These are phyloP conservation scores for Rhyzopertha dominica DNA, from an alignment of 1,140 invertebrate species.

Conservation along the genomic window DNA sequence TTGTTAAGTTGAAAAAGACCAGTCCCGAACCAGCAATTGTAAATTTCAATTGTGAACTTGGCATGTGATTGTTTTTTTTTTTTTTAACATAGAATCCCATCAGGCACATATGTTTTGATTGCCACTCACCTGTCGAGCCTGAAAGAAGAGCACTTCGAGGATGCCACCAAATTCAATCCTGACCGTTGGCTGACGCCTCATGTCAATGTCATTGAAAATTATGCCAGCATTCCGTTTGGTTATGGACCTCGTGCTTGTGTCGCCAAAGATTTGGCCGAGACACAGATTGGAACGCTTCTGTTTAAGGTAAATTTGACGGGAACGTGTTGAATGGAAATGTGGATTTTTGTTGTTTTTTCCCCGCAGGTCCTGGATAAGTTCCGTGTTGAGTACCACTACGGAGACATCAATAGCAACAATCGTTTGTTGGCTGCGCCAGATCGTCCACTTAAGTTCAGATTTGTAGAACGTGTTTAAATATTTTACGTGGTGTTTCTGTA, in stretches of 20 bases:
- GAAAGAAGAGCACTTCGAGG: constrained; percentile 65
- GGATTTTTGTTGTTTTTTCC: constrained; percentile 17
- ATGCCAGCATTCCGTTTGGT: constrained; percentile 58
- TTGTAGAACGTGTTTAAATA: constrained; percentile 51
- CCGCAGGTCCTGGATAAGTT: constrained; percentile 55
- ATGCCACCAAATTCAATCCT: constrained; percentile 62
- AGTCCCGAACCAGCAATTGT: too few relatives aligned
- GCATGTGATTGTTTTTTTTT: too few relatives aligned
- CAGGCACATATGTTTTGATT: constrained; percentile 64
- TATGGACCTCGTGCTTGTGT: constrained; percentile 55
- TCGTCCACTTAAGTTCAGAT: constrained; percentile 57
- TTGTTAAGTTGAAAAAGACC: too few relatives aligned
- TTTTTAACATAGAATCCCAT: constrained; percentile 46
- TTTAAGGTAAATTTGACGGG: constrained; percentile 49
- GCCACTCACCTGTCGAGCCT: constrained; percentile 62
- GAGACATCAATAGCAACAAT: constrained; percentile 54
- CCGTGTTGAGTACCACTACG: constrained; percentile 60
- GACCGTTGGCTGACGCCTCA: constrained; percentile 59
- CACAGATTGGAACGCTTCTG: constrained; percentile 52
- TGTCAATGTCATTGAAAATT: constrained; percentile 44
- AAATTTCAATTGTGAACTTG: too few relatives aligned
- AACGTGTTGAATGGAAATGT: too few relatives aligned
- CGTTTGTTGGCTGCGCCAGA: constrained; percentile 55
- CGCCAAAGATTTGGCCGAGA: constrained; percentile 55
- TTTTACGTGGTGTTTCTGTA: too few relatives aligned